phyloP scores from a whole-genome alignment of 2,797 vertebrate species.

The Philypnodon macrostomus region DNA sequence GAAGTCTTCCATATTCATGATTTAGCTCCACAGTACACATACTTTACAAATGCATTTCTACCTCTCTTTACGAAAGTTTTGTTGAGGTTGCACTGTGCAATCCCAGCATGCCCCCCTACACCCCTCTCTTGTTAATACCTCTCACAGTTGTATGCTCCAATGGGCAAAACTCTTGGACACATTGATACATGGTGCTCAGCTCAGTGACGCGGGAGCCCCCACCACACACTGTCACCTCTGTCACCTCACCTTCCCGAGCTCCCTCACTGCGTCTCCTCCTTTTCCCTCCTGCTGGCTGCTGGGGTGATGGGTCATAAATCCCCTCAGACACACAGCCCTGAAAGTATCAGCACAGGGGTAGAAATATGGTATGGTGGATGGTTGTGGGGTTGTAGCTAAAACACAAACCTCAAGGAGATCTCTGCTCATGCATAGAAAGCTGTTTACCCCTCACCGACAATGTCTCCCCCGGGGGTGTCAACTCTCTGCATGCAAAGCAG shows the following conservation, averaged over 20 bases:
- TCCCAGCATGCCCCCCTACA: slow-evolving; percentile 32
- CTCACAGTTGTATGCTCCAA: slow-evolving; percentile 48
- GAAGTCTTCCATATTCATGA: no score
- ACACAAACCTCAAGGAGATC: slow-evolving; percentile 76
- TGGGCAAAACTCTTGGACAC: slow-evolving; percentile 52
- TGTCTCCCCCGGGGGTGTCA: slow-evolving; percentile 71
- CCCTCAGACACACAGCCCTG: slow-evolving; percentile 66
- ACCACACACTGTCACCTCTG: slow-evolving; percentile 20
- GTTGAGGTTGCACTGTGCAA: slow-evolving; percentile 23
- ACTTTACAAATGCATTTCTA: background rate
- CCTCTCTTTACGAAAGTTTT: background rate
- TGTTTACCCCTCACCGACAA: slow-evolving; percentile 74
- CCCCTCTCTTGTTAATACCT: slow-evolving; percentile 56
- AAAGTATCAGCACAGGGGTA: slow-evolving; percentile 16
- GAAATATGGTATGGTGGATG: background rate
- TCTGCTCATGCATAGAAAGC: slow-evolving; percentile 80
- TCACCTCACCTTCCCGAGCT: slow-evolving; percentile 34
- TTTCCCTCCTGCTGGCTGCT: slow-evolving; percentile 42
- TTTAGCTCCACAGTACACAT: no score
- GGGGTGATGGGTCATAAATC: slow-evolving; percentile 82
- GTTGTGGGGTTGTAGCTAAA: slow-evolving; percentile 32
- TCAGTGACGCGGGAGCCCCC: slow-evolving; percentile 48
- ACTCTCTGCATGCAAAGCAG: slow-evolving; percentile 76
- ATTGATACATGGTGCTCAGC: slow-evolving; percentile 61
- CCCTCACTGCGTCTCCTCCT: slow-evolving; percentile 6